These are phyloP conservation scores for Odontamblyopus lacepedii DNA, from an alignment of 2,797 vertebrate species.

Conservation along the genomic window DNA sequence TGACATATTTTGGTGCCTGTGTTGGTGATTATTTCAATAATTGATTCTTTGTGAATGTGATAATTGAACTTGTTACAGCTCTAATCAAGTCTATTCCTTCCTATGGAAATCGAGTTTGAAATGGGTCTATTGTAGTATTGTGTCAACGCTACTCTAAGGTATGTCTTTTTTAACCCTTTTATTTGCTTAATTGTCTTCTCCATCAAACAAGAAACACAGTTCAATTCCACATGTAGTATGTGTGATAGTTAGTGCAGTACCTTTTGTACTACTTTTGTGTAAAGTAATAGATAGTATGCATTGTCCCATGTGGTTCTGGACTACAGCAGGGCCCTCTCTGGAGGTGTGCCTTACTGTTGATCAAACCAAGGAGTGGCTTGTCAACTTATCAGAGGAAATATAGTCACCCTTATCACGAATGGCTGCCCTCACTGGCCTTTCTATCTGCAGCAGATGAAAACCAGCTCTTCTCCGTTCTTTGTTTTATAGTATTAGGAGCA, in stretches of 20 bases:
- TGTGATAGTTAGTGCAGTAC: not conserved
- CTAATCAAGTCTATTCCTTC: too few relatives aligned
- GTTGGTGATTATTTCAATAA: too few relatives aligned
- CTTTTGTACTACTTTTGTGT: not conserved
- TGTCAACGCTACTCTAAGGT: too few relatives aligned
- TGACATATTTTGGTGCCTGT: too few relatives aligned
- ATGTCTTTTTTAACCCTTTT: not conserved
- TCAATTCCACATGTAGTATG: not conserved
- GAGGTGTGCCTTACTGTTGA: conserved; percentile 46
- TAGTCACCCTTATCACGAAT: conserved; percentile 62
- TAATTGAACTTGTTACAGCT: too few relatives aligned
- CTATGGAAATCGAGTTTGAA: not conserved
- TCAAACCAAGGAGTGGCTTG: conserved; percentile 52
- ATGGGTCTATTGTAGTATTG: too few relatives aligned
- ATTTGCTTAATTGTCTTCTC: not conserved
- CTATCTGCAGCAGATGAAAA: conserved; percentile 64
- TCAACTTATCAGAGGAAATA: conserved; percentile 71
- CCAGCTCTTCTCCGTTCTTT: conserved; percentile 22
- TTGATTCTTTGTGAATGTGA: too few relatives aligned
- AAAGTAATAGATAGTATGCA: not conserved
- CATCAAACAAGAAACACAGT: not conserved
- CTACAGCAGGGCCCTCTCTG: conserved; percentile 14
- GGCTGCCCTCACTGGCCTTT: conserved; percentile 60
- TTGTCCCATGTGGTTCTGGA: conserved; percentile 5
- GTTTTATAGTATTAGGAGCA: conserved; percentile 38